Percentiles rank a stretch among this genome's conserved stretches.
Conservation (phyloP, 2,113 vertebrate genomes). For the Sardina pilchardus region DNA sequence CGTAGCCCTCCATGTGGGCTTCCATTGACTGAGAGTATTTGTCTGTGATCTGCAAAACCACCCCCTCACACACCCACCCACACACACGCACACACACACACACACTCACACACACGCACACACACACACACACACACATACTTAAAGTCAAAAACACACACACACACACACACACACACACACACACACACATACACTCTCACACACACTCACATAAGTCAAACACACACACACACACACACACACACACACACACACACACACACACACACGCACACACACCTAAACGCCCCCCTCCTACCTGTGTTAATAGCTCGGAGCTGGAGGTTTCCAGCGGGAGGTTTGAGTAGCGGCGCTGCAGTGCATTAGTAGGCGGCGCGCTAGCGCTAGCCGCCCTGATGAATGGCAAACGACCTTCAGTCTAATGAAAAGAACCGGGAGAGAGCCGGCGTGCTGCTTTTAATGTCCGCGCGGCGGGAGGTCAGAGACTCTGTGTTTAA, state of each 20-base stretch:
- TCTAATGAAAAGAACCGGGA: not conserved
- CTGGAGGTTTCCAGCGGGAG: not conserved
- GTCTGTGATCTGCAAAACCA: not conserved
- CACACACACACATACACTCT: not conserved
- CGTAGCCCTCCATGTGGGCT: not conserved
- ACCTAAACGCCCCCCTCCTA: not conserved
- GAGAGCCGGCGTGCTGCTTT: not conserved
- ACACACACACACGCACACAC: not conserved
- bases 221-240: not conserved
- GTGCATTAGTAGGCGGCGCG: not conserved
- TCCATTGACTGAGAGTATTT: not conserved
- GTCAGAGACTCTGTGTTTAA: not conserved
- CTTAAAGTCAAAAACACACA: not conserved
- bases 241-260: not conserved
- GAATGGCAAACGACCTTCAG: not conserved
- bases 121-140: not conserved
- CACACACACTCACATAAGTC: not conserved
- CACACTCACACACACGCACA: not conserved
- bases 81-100: not conserved
- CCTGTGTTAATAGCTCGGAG: constrained; percentile 6
- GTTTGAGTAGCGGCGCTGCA: not conserved
- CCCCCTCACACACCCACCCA: not conserved
- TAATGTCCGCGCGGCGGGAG: not conserved
- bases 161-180: not conserved
- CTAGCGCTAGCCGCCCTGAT: not conserved